phyloP scores from a whole-genome alignment of 2,888 invertebrate species.

The Formica aserva region DNA sequence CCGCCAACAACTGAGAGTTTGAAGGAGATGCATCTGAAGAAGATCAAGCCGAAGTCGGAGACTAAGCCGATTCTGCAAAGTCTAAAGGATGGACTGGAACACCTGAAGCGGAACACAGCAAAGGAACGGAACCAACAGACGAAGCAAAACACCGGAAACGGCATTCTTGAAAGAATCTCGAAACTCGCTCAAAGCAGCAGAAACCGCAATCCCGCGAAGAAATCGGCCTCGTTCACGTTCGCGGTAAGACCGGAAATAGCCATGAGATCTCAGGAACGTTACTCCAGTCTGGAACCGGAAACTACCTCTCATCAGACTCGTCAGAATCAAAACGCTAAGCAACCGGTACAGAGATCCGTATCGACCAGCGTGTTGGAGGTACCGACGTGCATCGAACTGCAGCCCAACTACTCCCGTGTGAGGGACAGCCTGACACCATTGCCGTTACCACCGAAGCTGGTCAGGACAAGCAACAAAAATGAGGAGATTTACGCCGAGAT shows the following conservation, averaged over 20 bases:
- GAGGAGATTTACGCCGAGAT: slow-evolving; percentile 84
- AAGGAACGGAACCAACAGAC: slow-evolving; percentile 76
- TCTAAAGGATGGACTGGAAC: slow-evolving; percentile 82
- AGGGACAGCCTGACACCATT: slow-evolving; percentile 82
- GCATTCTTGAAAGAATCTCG: slow-evolving; percentile 82
- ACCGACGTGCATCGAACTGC: slow-evolving; percentile 80
- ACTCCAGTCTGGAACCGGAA: slow-evolving; percentile 84
- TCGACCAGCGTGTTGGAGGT: slow-evolving; percentile 83
- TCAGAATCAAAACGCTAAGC: slow-evolving; percentile 75
- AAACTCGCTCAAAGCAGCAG: slow-evolving; percentile 82
- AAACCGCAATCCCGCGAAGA: slow-evolving; percentile 83
- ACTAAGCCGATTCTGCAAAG: slow-evolving; percentile 83
- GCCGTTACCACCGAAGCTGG: slow-evolving; percentile 74
- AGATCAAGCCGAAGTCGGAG: slow-evolving; percentile 83
- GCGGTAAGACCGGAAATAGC: slow-evolving; percentile 83
- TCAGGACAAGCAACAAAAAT: slow-evolving; percentile 74
- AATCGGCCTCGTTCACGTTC: slow-evolving; percentile 86
- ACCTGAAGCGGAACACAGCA: slow-evolving; percentile 81
- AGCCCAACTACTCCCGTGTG: slow-evolving; percentile 83
- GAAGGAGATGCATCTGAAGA: slow-evolving; percentile 83
- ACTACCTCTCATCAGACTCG: slow-evolving; percentile 77
- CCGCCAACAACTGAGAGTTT: slow-evolving; percentile 77
- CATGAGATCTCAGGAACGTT: slow-evolving; percentile 82
- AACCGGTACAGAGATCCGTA: slow-evolving; percentile 83
- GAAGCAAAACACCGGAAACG: slow-evolving; percentile 74